Evolutionary conservation across 2,113 vertebrate genomes (phyloP).

Genomic region (Otocyon megalotis): DNA sequence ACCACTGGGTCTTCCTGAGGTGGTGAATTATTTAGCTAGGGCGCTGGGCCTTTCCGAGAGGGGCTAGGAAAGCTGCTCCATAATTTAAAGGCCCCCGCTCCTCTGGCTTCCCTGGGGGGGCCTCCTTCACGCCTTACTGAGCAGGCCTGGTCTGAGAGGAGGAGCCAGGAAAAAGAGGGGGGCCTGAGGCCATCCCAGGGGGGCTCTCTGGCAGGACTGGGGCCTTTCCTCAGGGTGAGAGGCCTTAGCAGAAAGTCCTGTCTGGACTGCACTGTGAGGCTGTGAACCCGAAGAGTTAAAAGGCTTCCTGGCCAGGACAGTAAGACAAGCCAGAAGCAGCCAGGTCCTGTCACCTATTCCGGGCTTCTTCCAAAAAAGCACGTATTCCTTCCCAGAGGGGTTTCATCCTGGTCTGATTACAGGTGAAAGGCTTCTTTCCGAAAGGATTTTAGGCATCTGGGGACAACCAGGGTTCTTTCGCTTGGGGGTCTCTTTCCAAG

Average conservation of each 20-base stretch:
- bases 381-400: neutral
- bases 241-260: neutral
- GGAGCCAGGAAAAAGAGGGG: neutral
- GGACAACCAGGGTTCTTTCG: neutral
- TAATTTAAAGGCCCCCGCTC: slow-evolving; percentile 65
- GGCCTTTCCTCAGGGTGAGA: neutral
- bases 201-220: neutral
- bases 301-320: neutral
- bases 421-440: neutral
- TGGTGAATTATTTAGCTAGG: slow-evolving; percentile 79
- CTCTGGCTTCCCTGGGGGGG: slow-evolving; percentile 23
- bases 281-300: neutral
- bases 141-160: slow-evolving; percentile 6
- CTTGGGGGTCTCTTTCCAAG: neutral
- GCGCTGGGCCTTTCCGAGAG: slow-evolving; percentile 40
- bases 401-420: neutral
- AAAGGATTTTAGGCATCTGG: neutral
- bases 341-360: neutral
- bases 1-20: slow-evolving; percentile 61
- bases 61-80: slow-evolving; percentile 63
- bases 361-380: neutral
- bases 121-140: slow-evolving; percentile 14
- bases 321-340: neutral
- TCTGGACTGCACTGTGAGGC: neutral
- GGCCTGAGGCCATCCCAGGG: neutral